These are phyloP conservation scores for Synchiropus splendidus DNA, from an alignment of 2,113 vertebrate species.

Conservation along the genomic window DNA sequence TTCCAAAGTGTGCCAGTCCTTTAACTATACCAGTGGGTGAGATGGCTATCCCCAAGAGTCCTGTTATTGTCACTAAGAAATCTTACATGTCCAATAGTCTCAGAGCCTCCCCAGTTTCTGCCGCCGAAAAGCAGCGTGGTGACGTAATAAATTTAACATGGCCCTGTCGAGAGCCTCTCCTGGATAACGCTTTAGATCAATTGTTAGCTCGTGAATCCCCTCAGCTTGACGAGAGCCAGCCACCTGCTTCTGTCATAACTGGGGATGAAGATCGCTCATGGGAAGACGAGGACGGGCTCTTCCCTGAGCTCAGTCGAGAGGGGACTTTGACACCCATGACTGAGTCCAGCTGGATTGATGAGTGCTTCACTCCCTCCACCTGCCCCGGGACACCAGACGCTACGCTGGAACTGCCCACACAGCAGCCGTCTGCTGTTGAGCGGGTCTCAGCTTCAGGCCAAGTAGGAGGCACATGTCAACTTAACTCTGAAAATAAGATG, in stretches of 20 bases:
- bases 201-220: slow-evolving; percentile 27
- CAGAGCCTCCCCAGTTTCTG: slow-evolving; percentile 18
- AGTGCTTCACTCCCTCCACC: slow-evolving; percentile 44
- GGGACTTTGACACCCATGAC: slow-evolving; percentile 56
- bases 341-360: slow-evolving; percentile 59
- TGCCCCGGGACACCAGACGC: slow-evolving; percentile 42
- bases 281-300: slow-evolving; percentile 48
- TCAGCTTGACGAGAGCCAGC: slow-evolving; percentile 13
- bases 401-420: slow-evolving; percentile 50
- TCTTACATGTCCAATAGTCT: slow-evolving; percentile 41
- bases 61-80: slow-evolving; percentile 27
- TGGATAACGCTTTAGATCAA: slow-evolving; percentile 52
- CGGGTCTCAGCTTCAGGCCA: slow-evolving; percentile 84
- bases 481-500: slow-evolving; percentile 49
- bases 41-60: slow-evolving; percentile 23
- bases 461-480: slow-evolving; percentile 69
- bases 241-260: background rate
- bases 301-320: slow-evolving; percentile 40
- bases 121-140: slow-evolving; percentile 12
- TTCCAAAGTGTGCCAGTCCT: slow-evolving; percentile 31
- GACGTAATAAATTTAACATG: slow-evolving; percentile 33
- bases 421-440: slow-evolving; percentile 63
- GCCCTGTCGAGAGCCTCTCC: slow-evolving; percentile 46
- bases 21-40: slow-evolving; percentile 19
- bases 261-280: slow-evolving; percentile 51